Percentiles rank a stretch among this genome's conserved stretches.
Conservation (phyloP, 2,888 invertebrate species). For the Notocelia uddmanniana region DNA sequence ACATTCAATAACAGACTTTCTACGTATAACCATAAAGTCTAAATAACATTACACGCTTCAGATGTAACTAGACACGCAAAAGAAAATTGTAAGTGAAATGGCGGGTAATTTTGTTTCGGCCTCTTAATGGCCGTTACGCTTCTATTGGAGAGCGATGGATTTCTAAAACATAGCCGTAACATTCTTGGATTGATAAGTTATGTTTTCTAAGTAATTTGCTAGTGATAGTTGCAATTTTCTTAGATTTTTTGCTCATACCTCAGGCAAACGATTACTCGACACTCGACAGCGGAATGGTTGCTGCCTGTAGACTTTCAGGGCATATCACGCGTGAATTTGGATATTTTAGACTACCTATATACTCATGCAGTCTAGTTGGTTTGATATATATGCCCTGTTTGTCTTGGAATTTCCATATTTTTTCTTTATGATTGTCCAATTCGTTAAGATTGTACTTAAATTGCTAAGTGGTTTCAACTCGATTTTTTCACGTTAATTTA, state of each 20-base stretch:
- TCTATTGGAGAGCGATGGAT: slow-evolving; percentile 42
- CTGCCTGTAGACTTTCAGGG: background rate
- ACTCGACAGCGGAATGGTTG: background rate
- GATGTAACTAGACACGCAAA: slow-evolving; percentile 34
- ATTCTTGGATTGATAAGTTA: slow-evolving; percentile 29
- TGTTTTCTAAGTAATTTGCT: slow-evolving; percentile 13
- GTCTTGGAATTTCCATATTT: too few species aligned
- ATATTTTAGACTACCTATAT: background rate
- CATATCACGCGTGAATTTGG: background rate
- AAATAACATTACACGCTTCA: slow-evolving; percentile 28
- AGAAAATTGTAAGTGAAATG: slow-evolving; percentile 46
- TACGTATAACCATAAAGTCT: slow-evolving; percentile 1
- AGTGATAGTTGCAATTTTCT: slow-evolving; percentile 16
- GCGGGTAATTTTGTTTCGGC: slow-evolving; percentile 42
- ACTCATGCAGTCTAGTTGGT: background rate
- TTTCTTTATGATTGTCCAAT: too few species aligned
- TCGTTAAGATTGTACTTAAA: too few species aligned
- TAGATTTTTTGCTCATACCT: background rate
- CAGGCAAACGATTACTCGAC: background rate
- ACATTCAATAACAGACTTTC: slow-evolving; percentile 26
- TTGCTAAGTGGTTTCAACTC: too few species aligned
- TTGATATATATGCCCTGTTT: too few species aligned
- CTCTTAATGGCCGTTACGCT: slow-evolving; percentile 44
- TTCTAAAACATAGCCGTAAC: slow-evolving; percentile 44
- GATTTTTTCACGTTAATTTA: too few species aligned